phyloP scores from a whole-genome alignment of 2,797 vertebrate species.

The Argentina silus region DNA sequence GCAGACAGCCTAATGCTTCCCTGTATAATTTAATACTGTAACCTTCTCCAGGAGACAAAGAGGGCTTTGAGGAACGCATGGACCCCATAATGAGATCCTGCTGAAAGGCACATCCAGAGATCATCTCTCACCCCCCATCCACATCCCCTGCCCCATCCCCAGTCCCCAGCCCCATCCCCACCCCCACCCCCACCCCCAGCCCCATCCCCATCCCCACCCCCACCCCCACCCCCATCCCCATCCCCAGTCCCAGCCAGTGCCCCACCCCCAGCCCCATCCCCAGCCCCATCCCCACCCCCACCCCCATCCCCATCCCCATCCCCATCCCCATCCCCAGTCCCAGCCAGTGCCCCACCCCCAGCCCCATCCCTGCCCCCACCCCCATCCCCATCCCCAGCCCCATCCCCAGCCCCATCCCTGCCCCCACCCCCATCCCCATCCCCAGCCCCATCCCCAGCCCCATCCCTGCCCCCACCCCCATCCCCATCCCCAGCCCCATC shows the following conservation, averaged over 20 bases:
- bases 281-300: too few species aligned
- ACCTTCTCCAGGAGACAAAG: constrained; percentile 78
- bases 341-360: background rate
- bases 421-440: background rate
- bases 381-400: too few species aligned
- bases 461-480: background rate
- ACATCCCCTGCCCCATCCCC: constrained; percentile 23
- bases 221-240: background rate
- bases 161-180: background rate
- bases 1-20: constrained; percentile 42
- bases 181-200: too few species aligned
- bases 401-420: background rate
- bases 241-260: background rate
- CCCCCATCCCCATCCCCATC: background rate
- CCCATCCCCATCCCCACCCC: background rate
- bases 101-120: constrained; percentile 77
- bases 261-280: too few species aligned
- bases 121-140: constrained; percentile 50
- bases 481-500: constrained; percentile 23
- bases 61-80: constrained; percentile 72
- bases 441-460: background rate
- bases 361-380: too few species aligned
- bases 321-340: too few species aligned
- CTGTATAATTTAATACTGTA: constrained; percentile 69
- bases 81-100: constrained; percentile 74